phyloP scores from a whole-genome alignment of 1,140 invertebrate species.

The Ostrea edulis region DNA sequence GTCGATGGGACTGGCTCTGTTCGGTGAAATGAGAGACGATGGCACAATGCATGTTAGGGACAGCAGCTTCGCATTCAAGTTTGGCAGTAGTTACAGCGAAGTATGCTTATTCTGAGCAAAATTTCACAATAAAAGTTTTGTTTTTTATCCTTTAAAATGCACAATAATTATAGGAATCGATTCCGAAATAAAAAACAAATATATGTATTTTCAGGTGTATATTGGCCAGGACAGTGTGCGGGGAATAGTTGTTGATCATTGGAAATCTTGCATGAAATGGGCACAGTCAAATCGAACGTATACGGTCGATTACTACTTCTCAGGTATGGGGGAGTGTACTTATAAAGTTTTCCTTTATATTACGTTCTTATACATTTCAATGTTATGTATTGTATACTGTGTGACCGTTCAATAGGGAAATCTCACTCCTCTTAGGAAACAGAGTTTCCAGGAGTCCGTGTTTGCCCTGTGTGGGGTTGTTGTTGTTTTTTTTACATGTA shows the following conservation, averaged over 20 bases:
- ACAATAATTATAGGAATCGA: neutral
- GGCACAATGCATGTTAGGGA: slow-evolving; percentile 49
- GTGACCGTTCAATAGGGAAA: too few relatives aligned
- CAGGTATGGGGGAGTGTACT: neutral
- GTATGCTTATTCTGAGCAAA: slow-evolving; percentile 42
- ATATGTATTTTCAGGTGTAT: slow-evolving; percentile 50
- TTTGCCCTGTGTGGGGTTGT: too few relatives aligned
- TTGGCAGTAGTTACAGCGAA: slow-evolving; percentile 53
- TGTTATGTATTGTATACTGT: too few relatives aligned
- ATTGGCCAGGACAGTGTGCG: slow-evolving; percentile 46
- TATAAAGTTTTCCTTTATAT: too few relatives aligned
- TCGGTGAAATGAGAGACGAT: slow-evolving; percentile 51
- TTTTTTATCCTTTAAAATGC: neutral
- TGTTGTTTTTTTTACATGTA: too few relatives aligned
- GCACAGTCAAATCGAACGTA: slow-evolving; percentile 37
- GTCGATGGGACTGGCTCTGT: slow-evolving; percentile 33
- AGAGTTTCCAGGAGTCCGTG: too few relatives aligned
- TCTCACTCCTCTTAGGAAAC: too few relatives aligned
- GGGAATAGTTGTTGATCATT: slow-evolving; percentile 51
- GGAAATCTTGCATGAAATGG: slow-evolving; percentile 47
- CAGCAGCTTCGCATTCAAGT: slow-evolving; percentile 52
- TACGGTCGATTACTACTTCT: slow-evolving; percentile 56
- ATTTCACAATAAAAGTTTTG: neutral
- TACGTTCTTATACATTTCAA: too few relatives aligned
- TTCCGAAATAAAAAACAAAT: neutral